Evolutionary conservation across 2,113 vertebrate species (phyloP), one percentile per base, ranked within the genome.

Genomic region (Rousettus leschenaultii): DNA sequence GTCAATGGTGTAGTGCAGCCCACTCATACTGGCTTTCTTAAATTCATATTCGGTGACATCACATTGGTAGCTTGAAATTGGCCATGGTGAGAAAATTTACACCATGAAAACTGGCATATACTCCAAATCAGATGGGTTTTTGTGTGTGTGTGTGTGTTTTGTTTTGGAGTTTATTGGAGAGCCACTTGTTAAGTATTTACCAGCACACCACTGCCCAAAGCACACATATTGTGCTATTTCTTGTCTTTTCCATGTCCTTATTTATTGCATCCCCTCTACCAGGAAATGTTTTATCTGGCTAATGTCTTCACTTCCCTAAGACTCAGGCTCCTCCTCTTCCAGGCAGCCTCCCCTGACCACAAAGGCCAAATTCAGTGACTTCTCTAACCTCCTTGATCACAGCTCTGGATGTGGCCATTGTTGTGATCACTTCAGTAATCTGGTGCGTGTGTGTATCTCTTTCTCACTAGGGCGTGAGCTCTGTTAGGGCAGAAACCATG

Each of bases 121-220:
- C 82, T 91, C 12, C 63, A 30, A 35, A 19, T 43, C 38, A 59
- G 71, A 43, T 40, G 18, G 43, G 48, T 7, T 33, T 80, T 43
- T 43, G n/a, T n/a, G n/a, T 74, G 63, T 45, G 2, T 40, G 40
- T 40, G 40, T 45, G 5, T 26, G n/a, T 55, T 59, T 45, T 13
- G 43, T 2, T 68, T 45, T 45, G 16, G 5, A 28, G 19, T 7
- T 6, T 24, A 5, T 0, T 43, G 6, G 1, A 28, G 19, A 55
- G 28, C 9, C 28, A 18, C 24, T 21, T 30, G 10, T 79, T 21
- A 28, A 35, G 28, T 9, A 2, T 13, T 38, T n/a, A 28, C 38
- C 35, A 30, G 21, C 30, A 68, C 15, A 5, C 16, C 28, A 22
- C 35, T 28, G 15, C 66, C 68, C 30, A 28, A 8, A 28, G 24